Evolutionary conservation across 1,140 invertebrate species (phyloP), one percentile per base, ranked within the genome.

Genomic region (Neodiprion lecontei): DNA sequence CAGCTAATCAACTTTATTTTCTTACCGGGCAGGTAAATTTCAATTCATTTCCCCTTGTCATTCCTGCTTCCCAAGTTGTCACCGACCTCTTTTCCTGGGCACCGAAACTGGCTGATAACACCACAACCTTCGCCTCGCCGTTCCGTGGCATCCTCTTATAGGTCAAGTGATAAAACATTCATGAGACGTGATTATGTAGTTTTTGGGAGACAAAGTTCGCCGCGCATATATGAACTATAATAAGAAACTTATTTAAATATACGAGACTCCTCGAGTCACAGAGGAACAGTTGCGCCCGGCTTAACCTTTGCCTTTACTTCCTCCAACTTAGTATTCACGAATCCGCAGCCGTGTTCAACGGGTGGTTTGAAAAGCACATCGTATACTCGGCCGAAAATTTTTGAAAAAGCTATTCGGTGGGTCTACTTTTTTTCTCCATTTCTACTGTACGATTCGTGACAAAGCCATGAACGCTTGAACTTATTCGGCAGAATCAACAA

Each of bases 111-210:
- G 53, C 8, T 17, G 11, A 14, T 9, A 12, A 17, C n/a, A 5
- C 28, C 28, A 40, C 28, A 40, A 40, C 5, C 8, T 40, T 9
- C 7, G n/a, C 11, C 53, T 61, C 53, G 9, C 53, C n/a, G n/a
- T 61, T 61, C 4, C 53, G 53, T 40, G 28, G 28, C 53, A 14
- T 61, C 11, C 53, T 61, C n/a, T 61, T 61, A 40, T 40, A 61
- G n/a, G 11, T 61, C 53, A 61, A 61, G 53, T 61, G 53, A 61
- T 61, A 61, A 61, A 61, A 61, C 53, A 61, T 61, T 7, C 53
- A 61, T 61, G 53, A 61, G 53, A 61, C n/a, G 9, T 61, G 9
- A 61, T 61, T 8, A 61, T 61, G 53, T 61, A 61, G 11, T 61
- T 61, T 61, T 61, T 17, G 53, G 53, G 0, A 61, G 7, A 17